These are phyloP conservation scores for Xiphydria camelus DNA, from an alignment of 2,888 invertebrate species.

Conservation along the genomic window DNA sequence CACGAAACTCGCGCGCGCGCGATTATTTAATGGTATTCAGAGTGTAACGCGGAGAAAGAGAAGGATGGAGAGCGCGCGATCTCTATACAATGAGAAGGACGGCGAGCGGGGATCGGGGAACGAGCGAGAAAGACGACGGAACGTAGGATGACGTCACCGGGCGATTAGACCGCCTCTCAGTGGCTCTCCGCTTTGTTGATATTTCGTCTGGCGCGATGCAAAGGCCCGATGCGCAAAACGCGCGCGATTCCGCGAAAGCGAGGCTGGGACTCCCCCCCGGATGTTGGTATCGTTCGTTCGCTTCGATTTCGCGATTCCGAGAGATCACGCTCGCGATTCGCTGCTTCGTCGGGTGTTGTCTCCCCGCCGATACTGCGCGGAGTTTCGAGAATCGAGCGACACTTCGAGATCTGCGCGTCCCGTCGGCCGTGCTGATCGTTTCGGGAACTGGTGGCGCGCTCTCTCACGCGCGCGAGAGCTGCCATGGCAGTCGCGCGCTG, in stretches of 20 bases:
- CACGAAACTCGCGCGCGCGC: conserved; percentile 2
- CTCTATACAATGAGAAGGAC: no score
- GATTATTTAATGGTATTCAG: conserved; percentile 27
- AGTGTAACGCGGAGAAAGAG: conserved; percentile 23
- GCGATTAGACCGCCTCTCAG: conserved; percentile 36
- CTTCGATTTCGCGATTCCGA: not conserved
- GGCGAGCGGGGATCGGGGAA: not conserved
- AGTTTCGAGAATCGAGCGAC: no score
- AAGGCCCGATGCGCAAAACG: not conserved
- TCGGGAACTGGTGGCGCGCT: no score
- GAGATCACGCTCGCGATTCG: no score
- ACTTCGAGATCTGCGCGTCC: no score
- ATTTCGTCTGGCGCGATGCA: conserved; percentile 14
- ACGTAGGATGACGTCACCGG: conserved; percentile 38
- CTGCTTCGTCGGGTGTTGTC: not conserved
- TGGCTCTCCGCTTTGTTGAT: conserved; percentile 48
- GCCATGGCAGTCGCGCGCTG: no score
- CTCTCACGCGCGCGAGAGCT: not conserved
- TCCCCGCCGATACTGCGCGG: not conserved
- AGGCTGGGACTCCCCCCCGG: not conserved
- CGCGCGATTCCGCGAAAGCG: conserved; percentile 1
- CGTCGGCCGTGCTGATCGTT: no score
- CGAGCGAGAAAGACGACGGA: no score
- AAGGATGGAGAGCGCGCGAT: no score
- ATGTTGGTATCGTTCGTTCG: conserved; percentile 1